Percentiles rank a stretch among this genome's conserved stretches.
phyloP scores from a whole-genome alignment of 2,797 vertebrate species.

The Ambastaia sidthimunki region DNA sequence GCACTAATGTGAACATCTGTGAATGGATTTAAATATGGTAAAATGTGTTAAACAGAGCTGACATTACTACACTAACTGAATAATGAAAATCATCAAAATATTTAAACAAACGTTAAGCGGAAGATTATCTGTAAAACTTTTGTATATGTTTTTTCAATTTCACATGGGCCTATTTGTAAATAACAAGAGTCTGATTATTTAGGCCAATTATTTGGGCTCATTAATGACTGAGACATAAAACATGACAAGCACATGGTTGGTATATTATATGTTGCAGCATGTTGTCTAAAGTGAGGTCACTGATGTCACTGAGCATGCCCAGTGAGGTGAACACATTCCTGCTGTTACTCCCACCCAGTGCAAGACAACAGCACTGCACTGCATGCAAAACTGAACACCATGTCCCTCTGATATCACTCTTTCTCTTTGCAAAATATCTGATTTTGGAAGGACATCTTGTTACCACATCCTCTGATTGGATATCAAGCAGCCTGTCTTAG shows the following conservation, averaged over 20 bases:
- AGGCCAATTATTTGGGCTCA: no score
- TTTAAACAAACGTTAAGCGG: neutral
- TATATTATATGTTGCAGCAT: constrained; percentile 1
- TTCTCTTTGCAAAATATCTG: constrained; percentile 17
- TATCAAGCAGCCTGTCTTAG: constrained; percentile 5
- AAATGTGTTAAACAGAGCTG: neutral
- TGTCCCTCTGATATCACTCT: neutral
- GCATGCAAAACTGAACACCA: constrained; percentile 7
- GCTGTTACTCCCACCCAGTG: constrained; percentile 30
- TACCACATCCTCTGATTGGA: constrained; percentile 43
- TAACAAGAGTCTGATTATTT: neutral
- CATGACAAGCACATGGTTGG: neutral
- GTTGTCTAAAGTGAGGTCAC: constrained; percentile 17
- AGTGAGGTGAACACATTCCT: constrained; percentile 34
- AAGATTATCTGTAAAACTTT: neutral
- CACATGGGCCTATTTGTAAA: neutral
- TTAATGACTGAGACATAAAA: constrained; percentile 22
- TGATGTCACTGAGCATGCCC: constrained; percentile 1
- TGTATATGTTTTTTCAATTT: neutral
- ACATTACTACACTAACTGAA: neutral
- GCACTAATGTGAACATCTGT: no score
- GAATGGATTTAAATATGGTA: no score
- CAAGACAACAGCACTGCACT: constrained; percentile 2
- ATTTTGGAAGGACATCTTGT: constrained; percentile 1
- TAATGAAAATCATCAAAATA: neutral